A percentile compares a stretch with the other conserved stretches of the same genome.
These are phyloP conservation scores for Anabas testudineus DNA, from an alignment of 2,797 vertebrate species.

Conservation along the genomic window DNA sequence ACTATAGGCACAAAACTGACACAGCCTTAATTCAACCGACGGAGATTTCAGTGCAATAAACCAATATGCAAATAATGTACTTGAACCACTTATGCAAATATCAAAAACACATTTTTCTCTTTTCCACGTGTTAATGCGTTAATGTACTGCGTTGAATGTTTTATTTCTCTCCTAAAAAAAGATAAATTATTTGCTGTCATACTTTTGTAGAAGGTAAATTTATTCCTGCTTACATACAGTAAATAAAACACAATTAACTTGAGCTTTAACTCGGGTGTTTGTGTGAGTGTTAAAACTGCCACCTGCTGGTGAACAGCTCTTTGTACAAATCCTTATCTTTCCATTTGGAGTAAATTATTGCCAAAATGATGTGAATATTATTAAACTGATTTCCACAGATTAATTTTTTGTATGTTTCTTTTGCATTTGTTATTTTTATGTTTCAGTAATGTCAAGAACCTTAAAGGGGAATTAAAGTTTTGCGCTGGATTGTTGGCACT, in stretches of 20 bases:
- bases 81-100: not conserved
- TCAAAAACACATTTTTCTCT: not conserved
- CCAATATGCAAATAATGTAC: not conserved
- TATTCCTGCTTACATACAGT: not conserved
- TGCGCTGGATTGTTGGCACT: too few relatives aligned
- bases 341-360: constrained; percentile 31
- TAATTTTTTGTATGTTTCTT: too few relatives aligned
- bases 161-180: not conserved
- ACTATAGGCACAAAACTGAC: too few relatives aligned
- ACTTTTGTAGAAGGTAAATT: not conserved
- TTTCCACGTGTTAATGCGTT: not conserved
- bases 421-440: too few relatives aligned
- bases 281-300: not conserved
- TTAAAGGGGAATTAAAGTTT: too few relatives aligned
- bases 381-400: constrained; percentile 15
- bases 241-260: not conserved
- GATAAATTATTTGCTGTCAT: not conserved
- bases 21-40: constrained; percentile 35
- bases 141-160: not conserved
- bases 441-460: too few relatives aligned
- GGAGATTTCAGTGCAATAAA: constrained; percentile 32
- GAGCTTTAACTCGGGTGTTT: not conserved
- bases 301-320: constrained; percentile 5
- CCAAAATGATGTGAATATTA: constrained; percentile 43
- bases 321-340: not conserved